Base-by-base conservation (phyloP, 1,140 invertebrate genomes). In the Penaeus indicus region DNA sequence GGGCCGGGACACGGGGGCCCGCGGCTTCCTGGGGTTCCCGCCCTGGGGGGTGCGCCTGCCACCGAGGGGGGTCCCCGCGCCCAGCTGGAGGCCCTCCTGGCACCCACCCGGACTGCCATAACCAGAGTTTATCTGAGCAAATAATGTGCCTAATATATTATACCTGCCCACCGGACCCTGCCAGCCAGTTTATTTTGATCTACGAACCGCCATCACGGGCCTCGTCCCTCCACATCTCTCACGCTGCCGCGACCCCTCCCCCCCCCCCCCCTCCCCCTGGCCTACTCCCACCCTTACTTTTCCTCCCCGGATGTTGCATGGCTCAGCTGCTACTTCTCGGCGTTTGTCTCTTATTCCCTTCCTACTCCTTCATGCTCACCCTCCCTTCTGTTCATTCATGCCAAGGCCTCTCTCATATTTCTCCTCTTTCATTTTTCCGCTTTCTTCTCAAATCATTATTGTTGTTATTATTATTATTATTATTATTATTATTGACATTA, bases 141-240 rank as follows among this genome's bases (percentile, higher is more conserved):
- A 88, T 88, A 88, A 88, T 88, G 86, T 88, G 86, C 81, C 86
- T 88, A 88, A 88, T 88, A 88, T 88, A 88, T 88, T 88, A 88
- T 88, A 88, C 81, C 86, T 88, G 86, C 81, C 86, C 86, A 82
- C 86, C 62, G 86, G 86, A 84, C 69, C 86, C 86, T 88, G 86
- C 86, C 86, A 84, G 86, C 69, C 27, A 84, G 86, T 88, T 88
- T 88, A 84, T 88, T 88, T 88, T 88, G 86, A 88, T 88, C 81
- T 88, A 88, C 67, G 81, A 60, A 84, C 61, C 81, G 72, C 81
- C 86, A 72, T 88, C 86, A 88, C 86, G 81, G 84, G 64, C 63
- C 62, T n/a, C 69, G 38, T 77, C 72, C 32, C 61, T 27, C 32
- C 42, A 84, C 86, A 79, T 88, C 86, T 84, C 72, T 88, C 85